Conservation (phyloP, 1,140 invertebrate species). For the Daktulosphaira vitifoliae region DNA sequence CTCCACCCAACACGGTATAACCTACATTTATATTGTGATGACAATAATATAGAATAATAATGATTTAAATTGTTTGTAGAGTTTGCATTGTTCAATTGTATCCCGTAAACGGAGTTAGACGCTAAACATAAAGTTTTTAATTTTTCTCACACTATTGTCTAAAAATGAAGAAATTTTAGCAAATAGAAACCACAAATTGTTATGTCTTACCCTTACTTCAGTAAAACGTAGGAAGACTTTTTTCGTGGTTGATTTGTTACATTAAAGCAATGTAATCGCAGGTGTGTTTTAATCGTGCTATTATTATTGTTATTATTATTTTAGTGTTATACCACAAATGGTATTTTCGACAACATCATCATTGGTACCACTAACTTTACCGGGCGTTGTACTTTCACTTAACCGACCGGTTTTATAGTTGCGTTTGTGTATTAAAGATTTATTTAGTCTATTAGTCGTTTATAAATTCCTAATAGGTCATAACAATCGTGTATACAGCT, state of each 20-base stretch:
- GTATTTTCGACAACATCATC: neutral
- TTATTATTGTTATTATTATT: too few relatives aligned
- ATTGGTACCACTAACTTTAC: conserved; percentile 11
- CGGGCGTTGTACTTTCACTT: conserved; percentile 30
- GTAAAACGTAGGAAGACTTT: too few relatives aligned
- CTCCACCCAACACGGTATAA: conserved; percentile 7
- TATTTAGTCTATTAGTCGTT: neutral
- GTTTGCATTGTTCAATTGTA: neutral
- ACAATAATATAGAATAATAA: neutral
- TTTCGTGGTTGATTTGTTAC: too few relatives aligned
- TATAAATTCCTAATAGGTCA: conserved; percentile 26
- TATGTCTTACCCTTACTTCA: too few relatives aligned
- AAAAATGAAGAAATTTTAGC: too few relatives aligned
- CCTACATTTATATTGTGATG: too few relatives aligned
- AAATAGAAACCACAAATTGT: too few relatives aligned
- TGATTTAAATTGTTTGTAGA: too few relatives aligned
- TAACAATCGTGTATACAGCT: neutral
- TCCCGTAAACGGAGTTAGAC: neutral
- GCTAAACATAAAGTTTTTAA: too few relatives aligned
- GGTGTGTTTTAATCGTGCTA: too few relatives aligned
- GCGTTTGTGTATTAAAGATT: neutral
- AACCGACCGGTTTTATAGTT: conserved; percentile 21
- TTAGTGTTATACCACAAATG: conserved; percentile 22
- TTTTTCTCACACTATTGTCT: too few relatives aligned
- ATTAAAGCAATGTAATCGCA: too few relatives aligned